Percentiles rank a stretch among this genome's conserved stretches.
These are phyloP conservation scores for Lasiurus cinereus DNA, from an alignment of 2,113 vertebrate genomes.

Conservation along the genomic window DNA sequence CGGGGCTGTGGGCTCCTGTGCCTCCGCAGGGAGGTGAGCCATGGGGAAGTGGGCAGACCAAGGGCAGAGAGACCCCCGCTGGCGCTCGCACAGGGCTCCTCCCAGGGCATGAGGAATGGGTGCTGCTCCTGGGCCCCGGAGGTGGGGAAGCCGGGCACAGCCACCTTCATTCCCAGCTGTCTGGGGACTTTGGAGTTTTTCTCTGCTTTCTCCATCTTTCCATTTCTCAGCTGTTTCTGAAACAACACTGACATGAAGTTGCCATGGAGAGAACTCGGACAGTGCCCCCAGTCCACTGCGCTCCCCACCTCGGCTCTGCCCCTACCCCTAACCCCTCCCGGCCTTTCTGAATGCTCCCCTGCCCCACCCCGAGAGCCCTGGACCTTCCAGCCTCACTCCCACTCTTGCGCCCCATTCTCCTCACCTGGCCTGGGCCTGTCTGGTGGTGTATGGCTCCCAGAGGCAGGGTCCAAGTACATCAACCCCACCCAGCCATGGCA, in stretches of 20 bases:
- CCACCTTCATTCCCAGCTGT: background rate
- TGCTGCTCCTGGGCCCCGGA: background rate
- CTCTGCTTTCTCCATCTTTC: background rate
- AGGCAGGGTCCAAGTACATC: background rate
- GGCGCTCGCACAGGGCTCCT: background rate
- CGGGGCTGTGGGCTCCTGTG: background rate
- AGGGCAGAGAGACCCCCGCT: background rate
- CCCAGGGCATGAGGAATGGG: background rate
- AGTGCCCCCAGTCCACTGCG: background rate
- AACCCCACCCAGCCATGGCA: background rate
- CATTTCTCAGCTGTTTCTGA: background rate
- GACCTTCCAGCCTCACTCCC: background rate
- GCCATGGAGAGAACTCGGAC: background rate
- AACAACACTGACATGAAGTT: background rate
- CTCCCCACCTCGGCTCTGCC: no score
- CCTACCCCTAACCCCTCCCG: no score
- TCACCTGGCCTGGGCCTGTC: background rate
- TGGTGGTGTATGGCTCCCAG: background rate
- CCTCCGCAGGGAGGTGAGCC: conserved; percentile 29
- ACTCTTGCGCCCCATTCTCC: background rate
- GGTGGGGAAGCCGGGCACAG: background rate
- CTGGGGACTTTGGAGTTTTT: background rate
- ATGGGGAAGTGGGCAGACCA: background rate
- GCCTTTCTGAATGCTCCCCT: background rate
- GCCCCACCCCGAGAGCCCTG: background rate